A percentile compares a stretch with the other conserved stretches of the same genome.
phyloP scores from a whole-genome alignment of 2,113 vertebrate genomes.

The Poeciliopsis prolifica region DNA sequence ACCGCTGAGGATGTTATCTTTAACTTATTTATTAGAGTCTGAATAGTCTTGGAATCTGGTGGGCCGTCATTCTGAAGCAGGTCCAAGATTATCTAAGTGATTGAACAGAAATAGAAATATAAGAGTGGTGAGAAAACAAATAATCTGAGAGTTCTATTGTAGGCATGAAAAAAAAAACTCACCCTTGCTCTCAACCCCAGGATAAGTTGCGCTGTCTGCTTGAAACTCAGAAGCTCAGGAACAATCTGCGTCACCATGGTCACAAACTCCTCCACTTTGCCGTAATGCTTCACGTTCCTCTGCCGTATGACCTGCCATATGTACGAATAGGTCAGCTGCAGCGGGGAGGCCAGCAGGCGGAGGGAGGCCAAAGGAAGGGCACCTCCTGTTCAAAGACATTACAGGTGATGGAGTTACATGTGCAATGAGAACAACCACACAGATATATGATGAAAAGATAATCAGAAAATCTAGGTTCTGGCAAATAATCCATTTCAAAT shows the following conservation, averaged over 20 bases:
- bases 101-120: neutral
- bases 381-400: slow-evolving; percentile 3
- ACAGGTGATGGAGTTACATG: neutral
- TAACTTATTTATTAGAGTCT: slow-evolving; percentile 68
- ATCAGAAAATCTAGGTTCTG: too few relatives aligned
- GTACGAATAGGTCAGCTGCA: slow-evolving; percentile 77
- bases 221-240: slow-evolving; percentile 79
- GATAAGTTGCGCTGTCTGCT: slow-evolving; percentile 81
- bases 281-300: slow-evolving; percentile 71
- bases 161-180: slow-evolving; percentile 13
- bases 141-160: neutral
- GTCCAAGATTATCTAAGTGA: slow-evolving; percentile 69
- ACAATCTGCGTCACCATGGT: slow-evolving; percentile 71
- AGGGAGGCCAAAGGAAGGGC: slow-evolving; percentile 68
- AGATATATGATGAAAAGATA: neutral
- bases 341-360: slow-evolving; percentile 70
- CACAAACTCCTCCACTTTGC: slow-evolving; percentile 80
- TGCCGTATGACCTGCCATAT: slow-evolving; percentile 77
- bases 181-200: slow-evolving; percentile 84
- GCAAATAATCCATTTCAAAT: too few relatives aligned
- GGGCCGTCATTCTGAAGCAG: slow-evolving; percentile 60
- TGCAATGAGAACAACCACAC: neutral
- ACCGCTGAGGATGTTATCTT: slow-evolving; percentile 59
- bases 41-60: slow-evolving; percentile 61
- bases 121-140: neutral